Evolutionary conservation across 2,888 invertebrate genomes (phyloP), one percentile per base, ranked within the genome.

Genomic region (Watsonalla cultraria): DNA sequence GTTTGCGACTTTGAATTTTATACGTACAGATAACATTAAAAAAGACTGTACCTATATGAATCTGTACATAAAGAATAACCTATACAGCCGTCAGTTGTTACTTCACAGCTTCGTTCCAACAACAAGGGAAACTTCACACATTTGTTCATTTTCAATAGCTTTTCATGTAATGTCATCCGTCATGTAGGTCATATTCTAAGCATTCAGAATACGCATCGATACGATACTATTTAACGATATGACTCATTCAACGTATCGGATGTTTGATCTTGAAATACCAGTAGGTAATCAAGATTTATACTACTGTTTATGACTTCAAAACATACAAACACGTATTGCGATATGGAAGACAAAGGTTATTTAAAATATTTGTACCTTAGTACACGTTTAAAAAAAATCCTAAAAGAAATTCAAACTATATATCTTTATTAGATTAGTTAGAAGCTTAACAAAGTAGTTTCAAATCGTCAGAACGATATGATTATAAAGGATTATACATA

Each of bases 1-100:
- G n/a, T n/a, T n/a, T n/a, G n/a, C n/a, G n/a, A n/a, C n/a, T n/a
- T n/a, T n/a, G n/a, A n/a, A n/a, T n/a, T n/a, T n/a, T n/a, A n/a
- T n/a, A n/a, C n/a, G n/a, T n/a, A n/a, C n/a, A n/a, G n/a, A n/a
- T n/a, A n/a, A n/a, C n/a, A n/a, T n/a, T n/a, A n/a, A n/a, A n/a
- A n/a, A 24, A 24, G 24, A 1, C 24, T 24, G 24, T 24, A 24
- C 24, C 4, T 4, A 24, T 2, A 2, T 24, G 24, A 24, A 24
- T 2, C 24, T 2, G 4, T 24, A 24, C 24, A 24, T 24, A 24
- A 24, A 2, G 24, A n/a, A n/a, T n/a, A n/a, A 35, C 37, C 53
- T 52, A 39, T 52, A 50, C 55, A 54, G 24, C 54, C 64, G 64
- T 65, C 62, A 62, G 5, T 34, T 62, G 64, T 64, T 74, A 74